Conservation (phyloP, 2,888 invertebrate genomes). For the Dysmachus trigonus region DNA sequence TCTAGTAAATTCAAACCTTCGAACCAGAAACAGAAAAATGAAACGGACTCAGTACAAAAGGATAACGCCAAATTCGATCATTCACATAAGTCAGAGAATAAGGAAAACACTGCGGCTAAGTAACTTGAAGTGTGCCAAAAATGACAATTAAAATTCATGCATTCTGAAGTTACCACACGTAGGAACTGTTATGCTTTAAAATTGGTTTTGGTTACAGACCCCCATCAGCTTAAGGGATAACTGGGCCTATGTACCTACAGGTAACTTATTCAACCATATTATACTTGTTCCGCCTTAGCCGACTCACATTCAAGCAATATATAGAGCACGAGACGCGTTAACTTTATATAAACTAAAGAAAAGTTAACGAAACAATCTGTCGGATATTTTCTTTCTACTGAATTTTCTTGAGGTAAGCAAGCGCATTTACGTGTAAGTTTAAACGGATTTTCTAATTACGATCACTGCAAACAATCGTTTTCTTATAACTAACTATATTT, state of each 20-base stretch:
- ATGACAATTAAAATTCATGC: background rate
- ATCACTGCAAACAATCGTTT: background rate
- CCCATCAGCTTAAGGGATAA: background rate
- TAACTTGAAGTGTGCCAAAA: conserved; percentile 26
- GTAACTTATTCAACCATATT: background rate
- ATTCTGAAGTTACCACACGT: background rate
- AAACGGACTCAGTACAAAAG: conserved; percentile 1
- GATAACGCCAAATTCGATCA: background rate
- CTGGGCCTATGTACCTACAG: background rate
- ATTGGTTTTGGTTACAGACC: background rate
- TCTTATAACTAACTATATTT: background rate
- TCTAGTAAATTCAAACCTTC: conserved; percentile 38
- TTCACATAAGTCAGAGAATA: background rate
- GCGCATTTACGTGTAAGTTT: background rate
- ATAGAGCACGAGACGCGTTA: background rate
- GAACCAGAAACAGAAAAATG: background rate
- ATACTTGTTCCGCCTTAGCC: background rate
- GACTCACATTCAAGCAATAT: background rate
- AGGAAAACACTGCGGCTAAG: background rate
- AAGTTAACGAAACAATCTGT: background rate
- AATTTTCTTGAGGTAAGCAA: background rate
- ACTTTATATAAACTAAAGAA: background rate
- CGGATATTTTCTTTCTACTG: background rate
- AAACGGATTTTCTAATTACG: background rate
- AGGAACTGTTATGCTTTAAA: background rate